Evolutionary conservation across 2,113 vertebrate genomes (phyloP).

Genomic region (Pterophyllum scalare): DNA sequence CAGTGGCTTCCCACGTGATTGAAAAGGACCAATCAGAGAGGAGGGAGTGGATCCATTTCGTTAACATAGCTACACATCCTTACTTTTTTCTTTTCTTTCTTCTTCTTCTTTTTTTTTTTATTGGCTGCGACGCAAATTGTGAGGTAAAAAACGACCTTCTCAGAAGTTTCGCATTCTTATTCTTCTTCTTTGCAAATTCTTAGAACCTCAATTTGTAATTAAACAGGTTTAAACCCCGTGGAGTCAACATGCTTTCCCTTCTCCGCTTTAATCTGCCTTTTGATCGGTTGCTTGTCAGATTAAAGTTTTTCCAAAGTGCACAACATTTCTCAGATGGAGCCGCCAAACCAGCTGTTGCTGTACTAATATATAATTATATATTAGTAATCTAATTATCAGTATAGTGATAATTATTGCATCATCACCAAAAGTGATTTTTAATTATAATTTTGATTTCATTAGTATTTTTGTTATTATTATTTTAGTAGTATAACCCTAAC

Average conservation of each 20-base stretch:
- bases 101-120: neutral
- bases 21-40: conserved; percentile 33
- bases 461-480: too few species aligned
- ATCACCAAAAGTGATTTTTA: neutral
- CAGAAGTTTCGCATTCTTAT: neutral
- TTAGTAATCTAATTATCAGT: neutral
- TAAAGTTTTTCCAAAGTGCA: too few species aligned
- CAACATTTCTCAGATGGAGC: neutral
- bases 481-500: too few species aligned
- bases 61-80: neutral
- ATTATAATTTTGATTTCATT: too few species aligned
- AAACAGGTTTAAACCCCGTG: neutral
- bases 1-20: conserved; percentile 30
- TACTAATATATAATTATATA: neutral
- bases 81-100: too few species aligned
- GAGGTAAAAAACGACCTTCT: too few species aligned
- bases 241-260: neutral
- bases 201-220: neutral
- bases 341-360: neutral
- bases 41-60: neutral
- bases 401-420: neutral
- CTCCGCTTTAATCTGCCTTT: neutral
- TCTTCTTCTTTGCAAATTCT: neutral
- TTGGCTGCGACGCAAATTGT: neutral
- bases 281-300: neutral